Evolutionary conservation across 35 echinoderm and acorn worm species (phyloP).

Genomic region (Stichopus chloronotus): DNA sequence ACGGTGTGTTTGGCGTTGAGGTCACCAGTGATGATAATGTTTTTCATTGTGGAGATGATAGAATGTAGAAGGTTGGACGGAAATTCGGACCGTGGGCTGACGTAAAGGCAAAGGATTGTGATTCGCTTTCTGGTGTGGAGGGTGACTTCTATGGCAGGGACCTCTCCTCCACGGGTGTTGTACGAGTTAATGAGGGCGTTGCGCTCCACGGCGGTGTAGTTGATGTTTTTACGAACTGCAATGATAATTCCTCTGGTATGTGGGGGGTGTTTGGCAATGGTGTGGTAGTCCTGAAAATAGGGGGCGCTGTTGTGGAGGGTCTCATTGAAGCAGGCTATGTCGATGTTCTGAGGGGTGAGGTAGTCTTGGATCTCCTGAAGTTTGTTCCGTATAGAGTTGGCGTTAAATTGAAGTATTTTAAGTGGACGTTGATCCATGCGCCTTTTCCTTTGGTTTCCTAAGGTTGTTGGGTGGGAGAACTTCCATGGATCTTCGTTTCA

Average conservation of each 20-base stretch:
- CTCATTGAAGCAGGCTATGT: slow-evolving; percentile 43
- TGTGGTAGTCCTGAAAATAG: not conserved
- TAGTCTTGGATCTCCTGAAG: slow-evolving; percentile 4
- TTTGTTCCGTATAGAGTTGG: slow-evolving; percentile 23
- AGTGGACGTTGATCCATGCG: not conserved
- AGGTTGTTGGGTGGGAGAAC: not conserved
- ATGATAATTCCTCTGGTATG: not conserved
- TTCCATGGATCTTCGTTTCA: not conserved
- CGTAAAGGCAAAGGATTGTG: not conserved
- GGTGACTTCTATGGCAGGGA: not conserved
- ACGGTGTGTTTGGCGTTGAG: slow-evolving; percentile 9
- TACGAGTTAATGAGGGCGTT: not conserved
- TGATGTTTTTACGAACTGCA: not conserved
- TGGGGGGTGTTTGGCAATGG: not conserved
- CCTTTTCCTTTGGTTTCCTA: not conserved
- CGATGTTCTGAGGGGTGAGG: not conserved
- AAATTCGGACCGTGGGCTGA: not conserved
- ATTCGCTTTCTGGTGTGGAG: not conserved
- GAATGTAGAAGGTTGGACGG: not conserved
- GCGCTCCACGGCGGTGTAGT: not conserved
- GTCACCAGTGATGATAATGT: slow-evolving; percentile 43
- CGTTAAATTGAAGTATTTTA: slow-evolving; percentile 3
- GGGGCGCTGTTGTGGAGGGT: not conserved
- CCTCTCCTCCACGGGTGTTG: not conserved
- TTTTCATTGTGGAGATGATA: not conserved